These are phyloP conservation scores for Sphaerodactylus townsendi DNA, from an alignment of 2,113 vertebrate genomes.

Conservation along the genomic window DNA sequence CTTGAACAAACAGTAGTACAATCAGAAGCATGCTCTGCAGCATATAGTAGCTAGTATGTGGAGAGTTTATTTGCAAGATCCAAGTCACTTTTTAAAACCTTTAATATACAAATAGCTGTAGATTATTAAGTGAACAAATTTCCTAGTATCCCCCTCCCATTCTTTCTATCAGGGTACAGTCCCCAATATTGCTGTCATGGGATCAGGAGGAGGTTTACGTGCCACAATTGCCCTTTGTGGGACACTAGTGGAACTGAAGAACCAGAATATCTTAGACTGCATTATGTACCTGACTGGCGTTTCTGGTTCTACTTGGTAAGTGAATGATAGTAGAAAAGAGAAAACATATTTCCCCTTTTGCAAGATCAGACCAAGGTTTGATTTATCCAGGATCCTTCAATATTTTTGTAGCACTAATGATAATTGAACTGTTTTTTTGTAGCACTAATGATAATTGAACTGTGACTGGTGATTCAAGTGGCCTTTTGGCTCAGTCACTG, in stretches of 20 bases:
- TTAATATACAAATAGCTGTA: too few relatives aligned
- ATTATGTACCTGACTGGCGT: slow-evolving; percentile 11
- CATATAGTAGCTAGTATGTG: too few relatives aligned
- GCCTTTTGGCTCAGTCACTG: background rate
- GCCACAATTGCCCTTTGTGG: slow-evolving; percentile 12
- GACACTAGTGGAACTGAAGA: background rate
- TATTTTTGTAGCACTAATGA: too few relatives aligned
- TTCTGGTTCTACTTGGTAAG: slow-evolving; percentile 29
- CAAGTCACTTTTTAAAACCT: too few relatives aligned
- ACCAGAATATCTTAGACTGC: slow-evolving; percentile 9
- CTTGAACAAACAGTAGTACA: too few relatives aligned
- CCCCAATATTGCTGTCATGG: slow-evolving; percentile 10
- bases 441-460: too few relatives aligned
- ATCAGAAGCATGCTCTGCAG: too few relatives aligned
- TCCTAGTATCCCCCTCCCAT: too few relatives aligned
- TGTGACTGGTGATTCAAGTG: background rate
- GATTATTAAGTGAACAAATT: too few relatives aligned
- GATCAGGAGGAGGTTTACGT: slow-evolving; percentile 4
- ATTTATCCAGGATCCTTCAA: background rate
- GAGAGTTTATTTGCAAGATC: too few relatives aligned
- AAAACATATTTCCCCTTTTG: background rate
- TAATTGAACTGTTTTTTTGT: too few relatives aligned
- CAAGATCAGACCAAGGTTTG: background rate
- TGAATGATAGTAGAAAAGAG: background rate
- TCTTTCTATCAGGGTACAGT: background rate